Base-by-base conservation (phyloP, 2,888 invertebrate species). In the Cinara cedri region DNA sequence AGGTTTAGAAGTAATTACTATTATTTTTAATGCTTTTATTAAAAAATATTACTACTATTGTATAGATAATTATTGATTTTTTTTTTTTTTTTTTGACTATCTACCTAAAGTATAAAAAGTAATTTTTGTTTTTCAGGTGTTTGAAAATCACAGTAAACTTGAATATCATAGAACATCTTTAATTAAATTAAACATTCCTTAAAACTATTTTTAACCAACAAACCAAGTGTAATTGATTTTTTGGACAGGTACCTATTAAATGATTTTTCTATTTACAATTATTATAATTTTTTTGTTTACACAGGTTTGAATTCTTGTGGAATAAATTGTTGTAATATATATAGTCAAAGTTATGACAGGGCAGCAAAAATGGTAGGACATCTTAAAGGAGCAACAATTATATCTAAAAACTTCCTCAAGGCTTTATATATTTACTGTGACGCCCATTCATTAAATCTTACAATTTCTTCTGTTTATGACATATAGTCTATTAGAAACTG, bases 1-100 rank as follows among this genome's bases (percentile, higher is more conserved):
- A 34, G 60, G 26, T 34, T 60, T 62, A 62, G 62, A 62, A 62
- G 62, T 42, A 34, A 34, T 62, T 62, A 62, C 34, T 62, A 42
- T 60, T 60, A 42, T 42, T 62, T 42, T 42, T 34, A 42, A 42
- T 42, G n/a, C n/a, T 57, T 57, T 57, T 57, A 57, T 26, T 24
- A 11, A 57, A 1, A 4, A 24, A 11, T 55, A 11, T 57, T 24
- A 24, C 19, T 24, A 24, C 13, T 24, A 13, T 57, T 11, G 3
- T 24, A 57, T 42, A 13, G 3, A n/a, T 9, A 4, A 3, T 11
- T n/a, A 62, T n/a, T 62, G 6, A 57, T 57, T 57, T 24, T n/a
- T 55, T 55, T 21, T 21, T 57, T 57, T 3, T 8, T 13, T 14
- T 24, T 24, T 24, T n/a, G n/a, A n/a, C n/a, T n/a, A n/a, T n/a